A percentile compares a stretch with the other conserved stretches of the same genome.
These are phyloP conservation scores for Myotis myotis DNA, from an alignment of 2,797 vertebrate genomes.

Conservation along the genomic window DNA sequence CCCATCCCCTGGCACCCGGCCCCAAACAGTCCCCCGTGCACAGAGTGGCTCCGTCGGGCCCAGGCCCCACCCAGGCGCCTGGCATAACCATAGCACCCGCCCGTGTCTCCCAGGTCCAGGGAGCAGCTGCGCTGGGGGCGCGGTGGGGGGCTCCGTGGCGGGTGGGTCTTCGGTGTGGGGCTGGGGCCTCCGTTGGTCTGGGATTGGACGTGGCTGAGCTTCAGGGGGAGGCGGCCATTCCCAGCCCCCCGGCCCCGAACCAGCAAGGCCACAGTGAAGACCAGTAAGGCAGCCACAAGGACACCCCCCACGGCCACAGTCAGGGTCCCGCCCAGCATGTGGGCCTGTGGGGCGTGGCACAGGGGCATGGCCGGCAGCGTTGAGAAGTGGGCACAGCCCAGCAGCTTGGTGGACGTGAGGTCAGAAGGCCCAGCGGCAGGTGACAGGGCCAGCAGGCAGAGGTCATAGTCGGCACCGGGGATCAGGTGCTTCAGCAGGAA, in stretches of 20 bases:
- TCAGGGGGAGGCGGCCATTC: conserved; percentile 81
- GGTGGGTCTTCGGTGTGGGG: conserved; percentile 74
- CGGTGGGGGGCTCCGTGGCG: conserved; percentile 84
- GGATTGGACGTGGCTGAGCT: conserved; percentile 86
- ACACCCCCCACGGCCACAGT: conserved; percentile 93
- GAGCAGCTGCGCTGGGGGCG: conserved; percentile 87
- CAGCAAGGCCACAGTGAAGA: conserved; percentile 95
- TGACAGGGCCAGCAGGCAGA: conserved; percentile 93
- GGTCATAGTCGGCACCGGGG: conserved; percentile 91
- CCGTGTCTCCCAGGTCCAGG: conserved; percentile 85
- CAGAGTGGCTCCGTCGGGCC: conserved; percentile 93
- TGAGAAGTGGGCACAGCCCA: conserved; percentile 93
- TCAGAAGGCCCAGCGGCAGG: conserved; percentile 89
- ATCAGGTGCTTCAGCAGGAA: conserved; percentile 93
- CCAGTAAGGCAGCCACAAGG: conserved; percentile 92
- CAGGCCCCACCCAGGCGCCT: conserved; percentile 92
- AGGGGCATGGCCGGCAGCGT: conserved; percentile 92
- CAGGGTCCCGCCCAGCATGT: conserved; percentile 93
- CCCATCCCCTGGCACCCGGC: conserved; percentile 80
- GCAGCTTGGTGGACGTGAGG: conserved; percentile 90
- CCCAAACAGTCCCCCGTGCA: conserved; percentile 92
- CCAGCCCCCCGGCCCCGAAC: conserved; percentile 91
- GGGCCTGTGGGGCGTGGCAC: conserved; percentile 92
- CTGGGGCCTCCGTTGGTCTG: conserved; percentile 86
- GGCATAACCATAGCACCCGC: conserved; percentile 90